Conservation (phyloP, 2,113 vertebrate genomes). For the Lepus europaeus region DNA sequence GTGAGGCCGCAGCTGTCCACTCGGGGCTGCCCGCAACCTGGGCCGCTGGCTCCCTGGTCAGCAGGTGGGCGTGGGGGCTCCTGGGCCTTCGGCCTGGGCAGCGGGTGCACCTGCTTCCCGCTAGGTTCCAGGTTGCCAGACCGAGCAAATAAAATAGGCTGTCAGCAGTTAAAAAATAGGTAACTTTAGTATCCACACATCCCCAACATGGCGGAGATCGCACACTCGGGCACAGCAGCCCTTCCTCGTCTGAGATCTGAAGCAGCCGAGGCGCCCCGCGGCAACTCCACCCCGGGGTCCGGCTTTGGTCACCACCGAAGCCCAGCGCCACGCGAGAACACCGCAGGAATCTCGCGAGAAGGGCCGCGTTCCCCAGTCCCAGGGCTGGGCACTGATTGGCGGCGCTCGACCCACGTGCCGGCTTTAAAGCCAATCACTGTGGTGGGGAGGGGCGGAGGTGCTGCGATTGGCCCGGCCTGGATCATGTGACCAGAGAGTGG, state of each 20-base stretch:
- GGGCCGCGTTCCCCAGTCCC: accelerated
- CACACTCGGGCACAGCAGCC: neutral
- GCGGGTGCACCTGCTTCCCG: neutral
- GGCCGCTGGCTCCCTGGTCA: neutral
- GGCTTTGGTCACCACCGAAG: too few species aligned
- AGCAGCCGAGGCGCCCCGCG: neutral
- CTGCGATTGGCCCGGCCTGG: neutral
- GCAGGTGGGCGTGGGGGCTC: neutral
- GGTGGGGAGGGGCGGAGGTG: too few species aligned
- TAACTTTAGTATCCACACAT: neutral
- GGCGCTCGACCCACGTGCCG: neutral
- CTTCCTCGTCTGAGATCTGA: neutral
- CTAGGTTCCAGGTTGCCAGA: neutral
- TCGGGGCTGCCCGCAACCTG: neutral
- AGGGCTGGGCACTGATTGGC: neutral
- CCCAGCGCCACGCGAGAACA: neutral
- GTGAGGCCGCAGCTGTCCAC: accelerated
- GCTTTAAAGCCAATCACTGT: neutral
- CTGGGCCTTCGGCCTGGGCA: neutral
- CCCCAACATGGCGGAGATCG: neutral
- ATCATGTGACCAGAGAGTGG: neutral
- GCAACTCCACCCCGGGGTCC: neutral
- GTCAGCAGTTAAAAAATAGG: neutral
- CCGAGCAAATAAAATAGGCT: neutral
- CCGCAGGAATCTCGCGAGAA: accelerated